Conservation (phyloP, 2,797 vertebrate genomes). For the Anguilla obscura region DNA sequence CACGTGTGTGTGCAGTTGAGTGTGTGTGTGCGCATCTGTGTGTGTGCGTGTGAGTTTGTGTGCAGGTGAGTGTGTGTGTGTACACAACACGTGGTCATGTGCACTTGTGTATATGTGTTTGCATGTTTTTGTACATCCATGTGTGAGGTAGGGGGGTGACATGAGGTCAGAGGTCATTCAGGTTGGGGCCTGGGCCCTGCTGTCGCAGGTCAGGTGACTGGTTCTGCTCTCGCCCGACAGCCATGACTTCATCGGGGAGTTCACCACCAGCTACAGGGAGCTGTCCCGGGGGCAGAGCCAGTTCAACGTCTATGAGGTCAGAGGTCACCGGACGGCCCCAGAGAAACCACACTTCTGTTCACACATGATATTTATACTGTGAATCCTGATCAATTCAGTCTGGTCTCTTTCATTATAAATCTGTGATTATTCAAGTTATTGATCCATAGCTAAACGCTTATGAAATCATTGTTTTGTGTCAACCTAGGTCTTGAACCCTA, state of each 20-base stretch:
- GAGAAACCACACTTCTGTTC: background rate
- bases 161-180: background rate
- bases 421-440: no score
- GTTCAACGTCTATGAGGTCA: slow-evolving; percentile 94
- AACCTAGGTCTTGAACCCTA: slow-evolving; percentile 84
- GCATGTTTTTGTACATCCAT: no score
- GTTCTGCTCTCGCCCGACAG: slow-evolving; percentile 61
- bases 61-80: background rate
- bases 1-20: background rate
- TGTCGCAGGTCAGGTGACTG: slow-evolving; percentile 36
- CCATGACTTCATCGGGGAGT: slow-evolving; percentile 94
- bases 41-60: no score
- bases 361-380: no score
- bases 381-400: no score
- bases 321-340: slow-evolving; percentile 35
- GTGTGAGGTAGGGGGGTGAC: background rate
- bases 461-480: background rate
- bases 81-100: background rate
- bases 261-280: slow-evolving; percentile 95
- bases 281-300: slow-evolving; percentile 91
- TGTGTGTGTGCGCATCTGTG: no score
- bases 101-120: background rate
- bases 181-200: background rate
- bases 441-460: background rate
- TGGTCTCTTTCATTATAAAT: no score